Evolutionary conservation across 1,140 invertebrate genomes (phyloP), one percentile per base, ranked within the genome.

Genomic region (Dinothrombium tinctorium): DNA sequence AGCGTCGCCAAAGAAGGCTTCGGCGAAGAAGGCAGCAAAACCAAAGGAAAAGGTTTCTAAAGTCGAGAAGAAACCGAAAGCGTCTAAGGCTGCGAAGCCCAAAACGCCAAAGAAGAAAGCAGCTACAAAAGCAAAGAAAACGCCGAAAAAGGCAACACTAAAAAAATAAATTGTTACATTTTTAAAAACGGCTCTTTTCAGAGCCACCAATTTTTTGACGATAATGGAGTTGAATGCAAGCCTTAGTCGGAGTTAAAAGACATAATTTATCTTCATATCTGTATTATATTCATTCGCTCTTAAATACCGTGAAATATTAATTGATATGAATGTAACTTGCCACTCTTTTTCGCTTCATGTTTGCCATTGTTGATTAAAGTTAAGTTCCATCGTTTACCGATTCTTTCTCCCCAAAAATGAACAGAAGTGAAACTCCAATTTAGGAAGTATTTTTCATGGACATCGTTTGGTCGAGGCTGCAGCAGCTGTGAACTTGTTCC

Each of bases 391-490:
- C n/a, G n/a, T n/a, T n/a, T n/a, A n/a, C n/a, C n/a, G n/a, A n/a
- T n/a, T 50, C 70, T 59, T 59, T 94, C 87, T 8, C 80, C 83
- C 86, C 86, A 94, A 5, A 74, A 78, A 33, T 81, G 81, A 0
- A 90, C 76, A 0, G 79, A 80, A 65, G 82, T 78, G 54, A 94
- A 79, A 31, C 69, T 74, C 78, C 86, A 94, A 44, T 74, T 68
- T 4, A 62, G 56, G 53, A 87, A 83, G 11, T 80, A 81, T 7
- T 66, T 60, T 1, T 55, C 50, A 7, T 74, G 75, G 26, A 61
- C 55, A 56, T 94, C 87, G 29, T 68, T 55, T 24, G 65, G 64
- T 48, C 84, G 61, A 7, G 66, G 57, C 44, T 67, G 71, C 35
- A 92, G 55, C 26, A 90, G 53, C 50, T 69, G 63, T 1, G 74